A percentile compares a stretch with the other conserved stretches of the same genome.
Evolutionary conservation across 2,797 vertebrate species (phyloP).

Genomic region (Oophaga sylvatica): DNA sequence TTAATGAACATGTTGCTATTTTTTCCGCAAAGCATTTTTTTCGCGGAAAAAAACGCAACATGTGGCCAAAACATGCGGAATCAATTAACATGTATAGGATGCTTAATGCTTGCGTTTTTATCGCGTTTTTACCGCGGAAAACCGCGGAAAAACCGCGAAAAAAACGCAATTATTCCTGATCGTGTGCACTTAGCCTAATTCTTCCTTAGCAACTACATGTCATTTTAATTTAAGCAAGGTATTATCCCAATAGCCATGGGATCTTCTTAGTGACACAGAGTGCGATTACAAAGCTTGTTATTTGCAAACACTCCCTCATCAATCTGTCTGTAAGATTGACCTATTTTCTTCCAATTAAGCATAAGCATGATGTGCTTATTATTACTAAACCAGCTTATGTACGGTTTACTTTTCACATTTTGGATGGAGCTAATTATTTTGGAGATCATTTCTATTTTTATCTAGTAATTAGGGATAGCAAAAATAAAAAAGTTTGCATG

Average conservation of each 20-base stretch:
- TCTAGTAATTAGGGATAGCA: constrained; percentile 1
- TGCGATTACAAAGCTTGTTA: constrained; percentile 26
- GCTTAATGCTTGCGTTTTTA: no score
- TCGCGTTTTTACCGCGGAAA: no score
- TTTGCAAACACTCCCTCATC: constrained; percentile 38
- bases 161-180: no score
- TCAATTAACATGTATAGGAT: no score
- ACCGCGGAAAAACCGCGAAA: no score
- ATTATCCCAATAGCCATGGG: constrained; percentile 21
- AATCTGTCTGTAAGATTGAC: constrained; percentile 36
- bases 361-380: constrained; percentile 1
- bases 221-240: constrained; percentile 21
- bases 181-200: no score
- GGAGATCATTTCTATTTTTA: constrained; percentile 18
- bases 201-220: constrained; percentile 2
- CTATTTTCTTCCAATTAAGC: constrained; percentile 47
- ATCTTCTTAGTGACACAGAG: constrained; percentile 24
- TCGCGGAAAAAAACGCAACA: no score
- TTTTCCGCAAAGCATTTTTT: no score
- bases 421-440: constrained; percentile 40
- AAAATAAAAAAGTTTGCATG: background rate
- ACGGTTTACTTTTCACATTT: constrained; percentile 22
- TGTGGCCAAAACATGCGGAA: no score
- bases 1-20: no score
- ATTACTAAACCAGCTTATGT: constrained; percentile 24